A percentile compares a stretch with the other conserved stretches of the same genome.
phyloP scores from a whole-genome alignment of 1,140 invertebrate genomes.

The Conus betulinus region DNA sequence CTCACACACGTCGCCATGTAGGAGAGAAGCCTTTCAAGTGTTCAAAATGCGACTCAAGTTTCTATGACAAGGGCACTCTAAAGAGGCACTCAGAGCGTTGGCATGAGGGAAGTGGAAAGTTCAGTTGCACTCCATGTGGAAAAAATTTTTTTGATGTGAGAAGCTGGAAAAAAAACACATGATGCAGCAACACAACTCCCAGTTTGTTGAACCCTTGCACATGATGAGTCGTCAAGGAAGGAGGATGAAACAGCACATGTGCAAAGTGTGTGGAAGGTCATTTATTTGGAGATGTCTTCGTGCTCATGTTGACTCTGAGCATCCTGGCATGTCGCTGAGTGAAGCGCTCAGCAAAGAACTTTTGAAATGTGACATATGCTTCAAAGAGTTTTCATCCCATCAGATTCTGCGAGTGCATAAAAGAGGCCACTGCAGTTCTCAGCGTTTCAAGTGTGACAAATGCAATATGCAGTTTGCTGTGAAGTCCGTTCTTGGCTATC shows the following conservation, averaged over 20 bases:
- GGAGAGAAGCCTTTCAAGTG: slow-evolving; percentile 13
- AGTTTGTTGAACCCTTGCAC: neutral
- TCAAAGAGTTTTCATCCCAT: neutral
- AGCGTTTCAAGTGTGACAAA: neutral
- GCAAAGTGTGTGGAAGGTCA: neutral
- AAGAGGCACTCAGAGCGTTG: neutral
- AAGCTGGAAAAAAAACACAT: slow-evolving; percentile 2
- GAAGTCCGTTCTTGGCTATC: neutral
- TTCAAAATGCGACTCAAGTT: neutral
- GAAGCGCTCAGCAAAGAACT: neutral
- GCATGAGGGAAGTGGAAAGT: neutral
- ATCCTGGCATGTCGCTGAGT: neutral
- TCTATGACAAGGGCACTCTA: slow-evolving; percentile 3
- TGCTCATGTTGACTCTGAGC: neutral
- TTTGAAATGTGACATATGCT: slow-evolving; percentile 3
- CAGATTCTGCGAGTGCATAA: neutral
- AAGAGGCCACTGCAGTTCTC: neutral
- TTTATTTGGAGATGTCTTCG: neutral
- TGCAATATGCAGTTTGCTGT: slow-evolving; percentile 1
- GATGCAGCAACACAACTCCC: neutral
- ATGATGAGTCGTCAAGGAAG: neutral
- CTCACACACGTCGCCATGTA: slow-evolving; percentile 1
- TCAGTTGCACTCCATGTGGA: neutral
- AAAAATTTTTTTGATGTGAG: neutral
- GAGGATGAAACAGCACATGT: slow-evolving; percentile 6